Percentiles rank a stretch among this genome's conserved stretches.
Evolutionary conservation across 2,113 vertebrate species (phyloP).

Genomic region (Atrichornis clamosus): DNA sequence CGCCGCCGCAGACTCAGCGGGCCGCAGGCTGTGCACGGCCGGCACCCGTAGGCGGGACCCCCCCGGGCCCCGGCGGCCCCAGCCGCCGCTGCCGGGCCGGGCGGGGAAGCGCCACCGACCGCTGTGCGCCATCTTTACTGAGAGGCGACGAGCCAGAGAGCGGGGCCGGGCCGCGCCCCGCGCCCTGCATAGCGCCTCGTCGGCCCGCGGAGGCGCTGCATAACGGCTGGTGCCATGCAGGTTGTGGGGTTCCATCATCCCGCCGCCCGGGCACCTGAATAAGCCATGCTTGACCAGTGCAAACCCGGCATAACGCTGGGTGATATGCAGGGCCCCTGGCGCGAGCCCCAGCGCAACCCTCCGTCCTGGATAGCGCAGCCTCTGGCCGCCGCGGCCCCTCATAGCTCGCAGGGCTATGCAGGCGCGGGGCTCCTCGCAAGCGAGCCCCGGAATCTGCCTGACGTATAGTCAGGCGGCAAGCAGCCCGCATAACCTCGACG

Average conservation of each 20-base stretch:
- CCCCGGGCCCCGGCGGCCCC: conserved; percentile 89
- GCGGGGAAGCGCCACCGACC: conserved; percentile 99
- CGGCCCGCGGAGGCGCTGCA: background rate
- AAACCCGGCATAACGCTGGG: conserved; percentile 51
- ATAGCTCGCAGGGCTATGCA: conserved; percentile 2
- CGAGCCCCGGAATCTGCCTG: conserved; percentile 41
- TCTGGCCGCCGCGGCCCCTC: too few relatives aligned
- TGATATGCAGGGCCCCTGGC: conserved; percentile 49
- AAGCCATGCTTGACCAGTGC: conserved; percentile 46
- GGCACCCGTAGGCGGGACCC: conserved; percentile 81
- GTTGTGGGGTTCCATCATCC: conserved; percentile 2
- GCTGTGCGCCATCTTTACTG: conserved; percentile 99
- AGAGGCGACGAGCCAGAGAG: conserved; percentile 78
- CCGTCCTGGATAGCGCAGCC: conserved; percentile 10
- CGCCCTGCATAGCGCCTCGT: conserved; percentile 32
- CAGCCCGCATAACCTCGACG: background rate
- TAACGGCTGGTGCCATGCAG: background rate
- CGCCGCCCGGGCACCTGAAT: conserved; percentile 83
- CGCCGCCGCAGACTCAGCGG: too few relatives aligned
- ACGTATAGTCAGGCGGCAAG: accelerated
- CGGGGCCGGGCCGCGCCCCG: conserved; percentile 65
- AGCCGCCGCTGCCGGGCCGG: conserved; percentile 92
- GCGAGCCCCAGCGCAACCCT: background rate
- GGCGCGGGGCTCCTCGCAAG: background rate
- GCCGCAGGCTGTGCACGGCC: conserved; percentile 76